These are phyloP conservation scores for Malurus cyaneus DNA, from an alignment of 2,113 vertebrate genomes.

Conservation along the genomic window DNA sequence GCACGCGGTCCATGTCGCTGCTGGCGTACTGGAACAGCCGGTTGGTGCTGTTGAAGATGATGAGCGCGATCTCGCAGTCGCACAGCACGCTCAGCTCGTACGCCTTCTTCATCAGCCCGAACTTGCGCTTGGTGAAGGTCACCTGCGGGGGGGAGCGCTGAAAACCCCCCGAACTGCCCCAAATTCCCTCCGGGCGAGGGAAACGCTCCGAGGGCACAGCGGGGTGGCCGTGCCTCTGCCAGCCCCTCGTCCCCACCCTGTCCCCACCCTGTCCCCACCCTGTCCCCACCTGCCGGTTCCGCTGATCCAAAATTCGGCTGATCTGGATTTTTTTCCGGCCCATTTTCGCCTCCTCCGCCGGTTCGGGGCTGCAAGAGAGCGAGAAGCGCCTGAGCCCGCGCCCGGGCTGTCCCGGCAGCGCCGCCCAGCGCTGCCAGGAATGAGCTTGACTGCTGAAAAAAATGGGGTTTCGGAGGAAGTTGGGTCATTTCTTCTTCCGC, in stretches of 20 bases:
- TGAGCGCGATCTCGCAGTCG: constrained; percentile 97
- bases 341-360: constrained; percentile 68
- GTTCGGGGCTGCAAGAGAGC: not conserved
- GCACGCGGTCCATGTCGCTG: constrained; percentile 94
- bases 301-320: constrained; percentile 91
- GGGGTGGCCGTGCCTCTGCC: rapidly evolving
- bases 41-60: constrained; percentile 97
- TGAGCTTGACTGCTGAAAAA: not conserved
- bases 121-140: constrained; percentile 95
- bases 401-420: not conserved
- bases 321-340: constrained; percentile 98
- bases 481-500: not conserved
- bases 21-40: constrained; percentile 96
- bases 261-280: not conserved
- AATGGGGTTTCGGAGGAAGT: not conserved
- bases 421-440: not conserved
- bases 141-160: constrained; percentile 70
- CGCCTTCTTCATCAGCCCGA: constrained; percentile 97
- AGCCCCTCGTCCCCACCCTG: rapidly evolving
- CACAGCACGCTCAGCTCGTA: constrained; percentile 96
- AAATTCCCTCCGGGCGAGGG: not conserved
- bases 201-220: rapidly evolving
- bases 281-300: constrained; percentile 86
- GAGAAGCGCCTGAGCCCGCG: not conserved
- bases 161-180: too few species aligned